These are phyloP conservation scores for Diabrotica balteata DNA, from an alignment of 2,888 invertebrate species.

Conservation along the genomic window DNA sequence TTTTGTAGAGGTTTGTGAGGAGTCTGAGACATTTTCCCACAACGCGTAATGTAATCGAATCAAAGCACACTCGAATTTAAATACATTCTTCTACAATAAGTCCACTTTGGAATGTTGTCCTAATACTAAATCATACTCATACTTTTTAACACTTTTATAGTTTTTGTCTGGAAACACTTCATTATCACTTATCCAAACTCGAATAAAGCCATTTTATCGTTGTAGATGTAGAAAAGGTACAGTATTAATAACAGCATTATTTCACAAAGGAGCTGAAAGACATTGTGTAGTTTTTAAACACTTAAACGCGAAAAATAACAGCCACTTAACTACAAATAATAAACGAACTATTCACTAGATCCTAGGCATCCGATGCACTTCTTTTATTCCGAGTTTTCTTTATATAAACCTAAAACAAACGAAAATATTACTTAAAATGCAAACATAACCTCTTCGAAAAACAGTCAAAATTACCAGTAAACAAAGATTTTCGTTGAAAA, in stretches of 20 bases:
- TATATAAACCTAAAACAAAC: conserved; percentile 50
- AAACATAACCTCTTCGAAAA: conserved; percentile 55
- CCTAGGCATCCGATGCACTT: conserved; percentile 13
- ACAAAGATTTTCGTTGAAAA: conserved; percentile 17
- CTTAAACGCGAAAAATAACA: conserved; percentile 31
- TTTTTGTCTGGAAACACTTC: conserved; percentile 27
- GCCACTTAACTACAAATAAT: conserved; percentile 34
- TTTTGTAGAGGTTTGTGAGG: conserved; percentile 56
- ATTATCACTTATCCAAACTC: conserved; percentile 58
- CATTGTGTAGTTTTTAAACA: conserved; percentile 38
- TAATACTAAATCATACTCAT: conserved; percentile 35
- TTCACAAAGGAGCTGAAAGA: conserved; percentile 41
- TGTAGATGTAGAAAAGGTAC: conserved; percentile 48
- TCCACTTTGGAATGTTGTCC: conserved; percentile 38
- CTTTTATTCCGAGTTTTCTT: conserved; percentile 23
- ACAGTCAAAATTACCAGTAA: conserved; percentile 39
- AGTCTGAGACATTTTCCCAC: conserved; percentile 59
- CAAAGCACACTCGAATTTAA: conserved; percentile 44
- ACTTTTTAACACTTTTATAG: conserved; percentile 20
- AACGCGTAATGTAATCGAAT: conserved; percentile 41
- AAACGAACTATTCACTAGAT: conserved; percentile 23
- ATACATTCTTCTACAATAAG: conserved; percentile 41
- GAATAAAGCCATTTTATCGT: conserved; percentile 61
- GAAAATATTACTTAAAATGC: conserved; percentile 47
- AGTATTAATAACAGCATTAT: conserved; percentile 51